phyloP scores from a whole-genome alignment of 2,888 invertebrate species.

The Norana najaformis region DNA sequence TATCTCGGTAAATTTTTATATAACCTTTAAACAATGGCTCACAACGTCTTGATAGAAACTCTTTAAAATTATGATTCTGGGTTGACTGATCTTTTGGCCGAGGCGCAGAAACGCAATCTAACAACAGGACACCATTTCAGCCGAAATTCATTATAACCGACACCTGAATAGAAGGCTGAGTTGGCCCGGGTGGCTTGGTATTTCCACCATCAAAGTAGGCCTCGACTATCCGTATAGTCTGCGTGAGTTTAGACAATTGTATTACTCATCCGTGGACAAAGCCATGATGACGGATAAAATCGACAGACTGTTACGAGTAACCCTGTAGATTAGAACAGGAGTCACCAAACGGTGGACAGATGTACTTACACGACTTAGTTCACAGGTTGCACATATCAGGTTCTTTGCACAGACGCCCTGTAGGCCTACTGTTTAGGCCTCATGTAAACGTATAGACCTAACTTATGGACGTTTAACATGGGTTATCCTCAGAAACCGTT shows the following conservation, averaged over 20 bases:
- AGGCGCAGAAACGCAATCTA: not conserved
- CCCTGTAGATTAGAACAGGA: not conserved
- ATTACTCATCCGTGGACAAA: too few species aligned
- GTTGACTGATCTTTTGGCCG: not conserved
- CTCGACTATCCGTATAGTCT: too few species aligned
- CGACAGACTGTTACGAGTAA: not conserved
- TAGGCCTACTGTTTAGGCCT: too few species aligned
- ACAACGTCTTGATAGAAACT: not conserved
- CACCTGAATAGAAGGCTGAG: too few species aligned
- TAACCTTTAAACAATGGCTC: not conserved
- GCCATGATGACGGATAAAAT: too few species aligned
- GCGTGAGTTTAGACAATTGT: too few species aligned
- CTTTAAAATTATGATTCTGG: not conserved
- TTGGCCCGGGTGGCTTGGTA: too few species aligned
- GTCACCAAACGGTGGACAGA: not conserved
- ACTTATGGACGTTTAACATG: not conserved
- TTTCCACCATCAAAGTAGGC: too few species aligned
- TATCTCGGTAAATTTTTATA: not conserved
- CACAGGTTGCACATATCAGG: not conserved
- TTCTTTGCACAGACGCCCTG: not conserved
- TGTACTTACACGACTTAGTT: not conserved
- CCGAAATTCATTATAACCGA: not conserved
- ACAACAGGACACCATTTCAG: too few species aligned
- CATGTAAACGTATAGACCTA: not conserved
- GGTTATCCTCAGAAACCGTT: not conserved